Evolutionary conservation across 1,140 invertebrate species (phyloP), one percentile per base, ranked within the genome.

Genomic region (Heliconius hewitsoni): DNA sequence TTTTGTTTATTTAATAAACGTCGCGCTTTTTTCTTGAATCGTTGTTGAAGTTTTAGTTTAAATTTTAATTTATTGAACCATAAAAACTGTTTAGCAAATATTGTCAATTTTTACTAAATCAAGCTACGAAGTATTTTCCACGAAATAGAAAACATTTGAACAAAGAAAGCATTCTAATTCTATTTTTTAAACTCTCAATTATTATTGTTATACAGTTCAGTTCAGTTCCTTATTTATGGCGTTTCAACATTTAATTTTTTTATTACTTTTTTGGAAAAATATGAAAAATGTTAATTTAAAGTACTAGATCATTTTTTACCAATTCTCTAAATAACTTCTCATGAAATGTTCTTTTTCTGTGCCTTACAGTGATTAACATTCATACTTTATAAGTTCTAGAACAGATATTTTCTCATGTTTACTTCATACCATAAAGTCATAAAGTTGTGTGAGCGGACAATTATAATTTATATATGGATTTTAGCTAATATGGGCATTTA

Each of bases 331-430:
- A 66, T 13, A 66, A 16, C 23, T 66, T 66, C 60, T 30, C 8
- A 9, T 66, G 9, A 66, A 66, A 66, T 30, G 27, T 23, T 66
- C 4, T 66, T 66, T 66, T 66, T 66, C 60, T 66, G 4, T 30
- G n/a, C 19, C 55, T 60, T 46, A 46, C 27, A 30, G 11, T 66
- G 4, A 66, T 66, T 66, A 66, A 23, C 8, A 27, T 23, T 30
- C 60, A 23, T 66, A 30, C 60, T 66, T 30, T 30, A 66, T 18
- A 66, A 30, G 60, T 66, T 66, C 60, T 66, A 66, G 60, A 66
- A 27, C 60, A 66, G 27, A 23, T 66, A 66, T 66, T 66, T 66
- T 66, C 27, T 66, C 60, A 66, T 66, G 60, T 66, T 66, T 66
- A 66, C 11, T 30, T 30, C 27, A 66, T 66, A 66, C 60, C 60